Conservation (phyloP, 1,140 invertebrate genomes). For the Onthophagus taurus region DNA sequence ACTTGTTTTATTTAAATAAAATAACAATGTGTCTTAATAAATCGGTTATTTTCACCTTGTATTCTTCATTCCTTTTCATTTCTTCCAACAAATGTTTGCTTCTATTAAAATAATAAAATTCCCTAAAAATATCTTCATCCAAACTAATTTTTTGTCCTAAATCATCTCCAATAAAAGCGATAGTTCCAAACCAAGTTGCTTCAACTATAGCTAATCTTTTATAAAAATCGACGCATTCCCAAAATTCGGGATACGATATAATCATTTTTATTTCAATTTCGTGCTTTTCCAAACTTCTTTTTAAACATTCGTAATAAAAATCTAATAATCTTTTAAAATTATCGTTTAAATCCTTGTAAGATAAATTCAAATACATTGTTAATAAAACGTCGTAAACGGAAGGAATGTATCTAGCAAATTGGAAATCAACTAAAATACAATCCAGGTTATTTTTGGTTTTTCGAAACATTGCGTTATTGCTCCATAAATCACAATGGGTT, state of each 20-base stretch:
- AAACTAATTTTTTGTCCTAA: constrained; percentile 9
- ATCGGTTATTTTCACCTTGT: too few species aligned
- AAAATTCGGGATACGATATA: constrained; percentile 35
- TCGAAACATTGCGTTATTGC: constrained; percentile 49
- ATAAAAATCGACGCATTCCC: constrained; percentile 28
- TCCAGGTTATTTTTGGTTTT: constrained; percentile 37
- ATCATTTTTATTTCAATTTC: constrained; percentile 31
- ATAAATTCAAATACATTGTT: constrained; percentile 43
- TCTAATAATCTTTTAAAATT: constrained; percentile 38
- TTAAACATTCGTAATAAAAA: constrained; percentile 42
- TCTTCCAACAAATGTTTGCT: constrained; percentile 13
- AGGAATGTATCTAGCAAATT: constrained; percentile 45
- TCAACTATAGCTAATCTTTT: constrained; percentile 12
- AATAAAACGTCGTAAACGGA: constrained; percentile 42
- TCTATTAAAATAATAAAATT: constrained; percentile 14
- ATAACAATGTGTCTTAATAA: too few species aligned
- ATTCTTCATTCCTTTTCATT: constrained; percentile 12
- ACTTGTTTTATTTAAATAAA: too few species aligned
- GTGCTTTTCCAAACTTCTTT: constrained; percentile 33
- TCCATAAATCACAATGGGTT: constrained; percentile 51
- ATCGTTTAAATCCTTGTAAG: constrained; percentile 35
- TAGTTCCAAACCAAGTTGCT: constrained; percentile 12
- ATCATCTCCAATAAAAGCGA: constrained; percentile 9
- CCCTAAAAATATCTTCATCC: constrained; percentile 12
- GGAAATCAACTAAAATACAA: constrained; percentile 52